Base-by-base conservation (phyloP, 1,140 invertebrate species). In the Carposina sasakii region DNA sequence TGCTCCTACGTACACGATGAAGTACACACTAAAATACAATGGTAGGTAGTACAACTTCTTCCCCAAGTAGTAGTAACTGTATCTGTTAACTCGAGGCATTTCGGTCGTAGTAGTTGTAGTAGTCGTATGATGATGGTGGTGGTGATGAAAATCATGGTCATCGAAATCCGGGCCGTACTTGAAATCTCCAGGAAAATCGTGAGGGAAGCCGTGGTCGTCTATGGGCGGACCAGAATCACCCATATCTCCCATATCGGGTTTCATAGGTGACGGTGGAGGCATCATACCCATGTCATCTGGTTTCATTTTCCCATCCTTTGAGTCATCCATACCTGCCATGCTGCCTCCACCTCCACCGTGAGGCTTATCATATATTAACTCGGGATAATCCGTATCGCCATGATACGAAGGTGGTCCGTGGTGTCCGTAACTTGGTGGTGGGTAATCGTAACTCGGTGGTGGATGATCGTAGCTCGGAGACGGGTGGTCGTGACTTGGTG, bases 1-100 rank as follows among this genome's bases (percentile, higher is more conserved):
- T 28, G 91, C 91, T 2, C 90, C 89, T 1, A 95, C 90, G 57
- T 94, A 95, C 48, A 93, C 87, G 48, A 93, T 91, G 62, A 94
- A 94, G 60, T 92, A 95, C n/a, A 93, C 90, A 49, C 92, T 93
- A 64, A 94, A 94, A 68, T 94, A 94, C 10, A 95, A 67, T 0
- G 93, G 93, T 33, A 94, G 85, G 61, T 94, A 95, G 89, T 93
- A 95, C 2, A 94, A 82, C 63, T 94, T 94, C 50, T 91, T 89
- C 0, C 92, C 92, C 55, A 94, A 87, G 63, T 91, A 94, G 67
- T 94, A 94, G 72, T 94, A 94, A 66, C 91, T 93, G 84, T 92
- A 94, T 52, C 88, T 83, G 52, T 92, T 93, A 45, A 89, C 91
- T 31, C 92, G 87, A 59, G 91, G 87, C 41, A 87, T 87, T 67